phyloP scores from a whole-genome alignment of 2,888 invertebrate genomes.

The Lasiommata megera region DNA sequence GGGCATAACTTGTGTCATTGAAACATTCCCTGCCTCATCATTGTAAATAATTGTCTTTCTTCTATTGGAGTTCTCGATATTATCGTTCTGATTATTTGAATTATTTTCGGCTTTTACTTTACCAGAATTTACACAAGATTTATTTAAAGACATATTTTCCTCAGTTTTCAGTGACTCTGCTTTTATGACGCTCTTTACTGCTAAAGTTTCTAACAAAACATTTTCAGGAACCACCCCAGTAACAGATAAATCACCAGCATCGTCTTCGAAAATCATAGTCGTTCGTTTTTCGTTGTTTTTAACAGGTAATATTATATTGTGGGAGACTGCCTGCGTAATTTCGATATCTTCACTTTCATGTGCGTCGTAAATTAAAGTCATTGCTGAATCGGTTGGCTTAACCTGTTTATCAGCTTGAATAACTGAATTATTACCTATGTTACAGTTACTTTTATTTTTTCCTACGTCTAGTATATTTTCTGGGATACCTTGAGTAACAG shows the following conservation, averaged over 20 bases:
- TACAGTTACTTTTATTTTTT: constrained; percentile 2
- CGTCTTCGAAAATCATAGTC: constrained; percentile 39
- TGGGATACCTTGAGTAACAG: constrained; percentile 41
- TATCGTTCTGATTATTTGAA: not conserved
- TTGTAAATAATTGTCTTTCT: constrained; percentile 35
- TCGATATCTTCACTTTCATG: constrained; percentile 6
- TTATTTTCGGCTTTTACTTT: not conserved
- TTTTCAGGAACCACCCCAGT: constrained; percentile 37
- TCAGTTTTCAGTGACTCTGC: not conserved
- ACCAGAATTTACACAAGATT: not conserved
- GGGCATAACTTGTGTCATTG: constrained; percentile 43
- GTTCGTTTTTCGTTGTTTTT: constrained; percentile 32
- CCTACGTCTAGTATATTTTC: constrained; percentile 14
- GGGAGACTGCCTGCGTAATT: constrained; percentile 7
- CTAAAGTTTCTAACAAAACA: constrained; percentile 14
- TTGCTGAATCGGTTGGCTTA: constrained; percentile 7
- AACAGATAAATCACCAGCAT: constrained; percentile 41
- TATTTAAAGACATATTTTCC: not conserved
- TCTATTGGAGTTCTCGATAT: constrained; percentile 19
- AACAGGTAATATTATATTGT: constrained; percentile 1
- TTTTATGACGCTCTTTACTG: not conserved
- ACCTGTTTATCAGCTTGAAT: constrained; percentile 7
- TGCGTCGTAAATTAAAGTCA: not conserved
- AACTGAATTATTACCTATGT: constrained; percentile 17
- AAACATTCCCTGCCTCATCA: constrained; percentile 32